Evolutionary conservation across 2,888 invertebrate genomes (phyloP).

Genomic region (Apamea epomidion): DNA sequence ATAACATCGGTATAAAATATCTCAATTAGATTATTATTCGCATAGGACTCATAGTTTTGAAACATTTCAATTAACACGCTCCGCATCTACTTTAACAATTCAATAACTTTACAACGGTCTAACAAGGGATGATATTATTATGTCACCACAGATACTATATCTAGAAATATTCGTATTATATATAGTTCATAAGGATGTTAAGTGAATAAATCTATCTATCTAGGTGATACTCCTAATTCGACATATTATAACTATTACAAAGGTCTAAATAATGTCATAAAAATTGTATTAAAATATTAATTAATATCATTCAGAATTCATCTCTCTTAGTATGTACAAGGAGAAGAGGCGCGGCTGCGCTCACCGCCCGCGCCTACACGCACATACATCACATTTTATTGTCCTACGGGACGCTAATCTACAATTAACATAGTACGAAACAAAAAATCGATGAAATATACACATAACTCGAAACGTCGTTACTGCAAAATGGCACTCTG

Average conservation of each 20-base stretch:
- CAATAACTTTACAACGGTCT: conserved; percentile 73
- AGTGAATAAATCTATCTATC: conserved; percentile 78
- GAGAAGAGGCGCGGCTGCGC: conserved; percentile 62
- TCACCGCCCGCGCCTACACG: conserved; percentile 60
- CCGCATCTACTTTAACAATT: conserved; percentile 69
- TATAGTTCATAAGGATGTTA: conserved; percentile 76
- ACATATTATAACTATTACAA: conserved; percentile 79
- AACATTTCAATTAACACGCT: conserved; percentile 36
- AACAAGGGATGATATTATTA: conserved; percentile 74
- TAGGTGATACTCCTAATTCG: conserved; percentile 79
- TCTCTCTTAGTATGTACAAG: conserved; percentile 77
- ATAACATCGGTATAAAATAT: conserved; percentile 80
- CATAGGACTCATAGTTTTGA: conserved; percentile 53
- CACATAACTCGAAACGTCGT: conserved; percentile 79
- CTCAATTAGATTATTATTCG: conserved; percentile 63
- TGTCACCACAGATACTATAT: conserved; percentile 73
- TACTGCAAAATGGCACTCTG: conserved; percentile 87
- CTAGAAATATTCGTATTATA: conserved; percentile 73
- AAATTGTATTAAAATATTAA: conserved; percentile 85
- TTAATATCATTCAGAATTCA: conserved; percentile 87
- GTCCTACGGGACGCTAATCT: conserved; percentile 81
- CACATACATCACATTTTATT: conserved; percentile 77
- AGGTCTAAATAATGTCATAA: conserved; percentile 81
- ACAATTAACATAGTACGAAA: conserved; percentile 76
- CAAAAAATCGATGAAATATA: conserved; percentile 76